phyloP scores from a whole-genome alignment of 2,888 invertebrate species.

The Chymomyza procnemis region DNA sequence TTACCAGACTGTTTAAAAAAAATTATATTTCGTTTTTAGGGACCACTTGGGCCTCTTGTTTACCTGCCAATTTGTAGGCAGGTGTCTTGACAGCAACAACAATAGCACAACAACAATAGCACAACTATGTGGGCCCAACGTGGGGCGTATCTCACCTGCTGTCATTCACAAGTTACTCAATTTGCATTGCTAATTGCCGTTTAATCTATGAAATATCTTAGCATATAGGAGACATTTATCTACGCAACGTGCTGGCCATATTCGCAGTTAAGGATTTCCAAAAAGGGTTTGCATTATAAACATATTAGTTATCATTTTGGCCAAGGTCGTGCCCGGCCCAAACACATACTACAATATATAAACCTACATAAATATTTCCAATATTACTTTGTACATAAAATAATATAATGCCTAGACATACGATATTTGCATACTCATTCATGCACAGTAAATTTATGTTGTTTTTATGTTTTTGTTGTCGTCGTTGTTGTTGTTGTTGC shows the following conservation, averaged over 20 bases:
- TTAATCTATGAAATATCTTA: constrained; percentile 39
- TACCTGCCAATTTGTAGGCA: constrained; percentile 39
- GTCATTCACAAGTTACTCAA: constrained; percentile 26
- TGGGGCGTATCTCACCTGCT: constrained; percentile 12
- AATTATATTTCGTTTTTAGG: constrained; percentile 6
- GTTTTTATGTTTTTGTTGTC: neutral
- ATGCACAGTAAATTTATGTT: constrained; percentile 9
- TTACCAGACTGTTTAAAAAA: neutral
- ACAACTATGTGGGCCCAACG: neutral
- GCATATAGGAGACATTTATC: neutral
- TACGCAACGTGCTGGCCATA: neutral
- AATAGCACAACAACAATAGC: neutral
- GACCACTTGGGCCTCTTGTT: constrained; percentile 17
- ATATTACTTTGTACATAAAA: neutral
- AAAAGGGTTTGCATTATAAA: neutral
- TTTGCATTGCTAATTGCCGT: constrained; percentile 58
- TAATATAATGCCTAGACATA: neutral
- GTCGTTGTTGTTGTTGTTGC: neutral
- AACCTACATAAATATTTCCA: neutral
- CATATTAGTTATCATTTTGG: neutral
- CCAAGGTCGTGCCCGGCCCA: neutral
- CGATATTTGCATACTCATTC: constrained; percentile 8
- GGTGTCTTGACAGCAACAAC: constrained; percentile 26
- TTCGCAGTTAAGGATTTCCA: neutral
- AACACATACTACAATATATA: neutral